A percentile compares a stretch with the other conserved stretches of the same genome.
Evolutionary conservation across 2,113 vertebrate species (phyloP).

Genomic region (Dipodomys stephensi): DNA sequence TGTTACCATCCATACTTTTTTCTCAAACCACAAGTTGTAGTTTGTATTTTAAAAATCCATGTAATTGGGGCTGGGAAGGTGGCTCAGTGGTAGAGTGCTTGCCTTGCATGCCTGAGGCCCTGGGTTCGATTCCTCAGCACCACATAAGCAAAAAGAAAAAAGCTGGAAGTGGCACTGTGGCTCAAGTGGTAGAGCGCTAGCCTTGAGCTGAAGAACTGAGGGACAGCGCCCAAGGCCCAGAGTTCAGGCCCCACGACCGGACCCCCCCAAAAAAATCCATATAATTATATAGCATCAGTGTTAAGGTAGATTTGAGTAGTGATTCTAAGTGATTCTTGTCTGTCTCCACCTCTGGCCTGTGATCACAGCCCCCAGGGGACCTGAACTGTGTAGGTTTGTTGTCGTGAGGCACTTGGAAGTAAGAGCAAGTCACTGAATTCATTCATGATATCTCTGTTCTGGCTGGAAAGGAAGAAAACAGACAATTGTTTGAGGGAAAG

Average conservation of each 20-base stretch:
- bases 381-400: background rate
- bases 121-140: too few species aligned
- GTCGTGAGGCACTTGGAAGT: conserved; percentile 29
- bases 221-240: too few species aligned
- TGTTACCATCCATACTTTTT: too few species aligned
- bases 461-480: conserved; percentile 42
- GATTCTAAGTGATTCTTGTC: background rate
- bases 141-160: too few species aligned
- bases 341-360: background rate
- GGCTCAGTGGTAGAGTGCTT: too few species aligned
- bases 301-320: background rate
- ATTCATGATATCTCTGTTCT: conserved; percentile 18
- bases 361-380: background rate
- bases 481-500: conserved; percentile 5
- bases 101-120: too few species aligned
- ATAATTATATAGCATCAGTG: background rate
- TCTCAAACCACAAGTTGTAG: background rate
- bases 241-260: too few species aligned
- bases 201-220: too few species aligned
- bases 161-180: too few species aligned
- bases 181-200: too few species aligned
- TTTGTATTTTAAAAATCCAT: background rate
- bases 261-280: background rate
- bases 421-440: conserved; percentile 38
- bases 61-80: background rate